These are phyloP conservation scores for Lasioglossum lativentre DNA, from an alignment of 2,888 invertebrate species.

Conservation along the genomic window DNA sequence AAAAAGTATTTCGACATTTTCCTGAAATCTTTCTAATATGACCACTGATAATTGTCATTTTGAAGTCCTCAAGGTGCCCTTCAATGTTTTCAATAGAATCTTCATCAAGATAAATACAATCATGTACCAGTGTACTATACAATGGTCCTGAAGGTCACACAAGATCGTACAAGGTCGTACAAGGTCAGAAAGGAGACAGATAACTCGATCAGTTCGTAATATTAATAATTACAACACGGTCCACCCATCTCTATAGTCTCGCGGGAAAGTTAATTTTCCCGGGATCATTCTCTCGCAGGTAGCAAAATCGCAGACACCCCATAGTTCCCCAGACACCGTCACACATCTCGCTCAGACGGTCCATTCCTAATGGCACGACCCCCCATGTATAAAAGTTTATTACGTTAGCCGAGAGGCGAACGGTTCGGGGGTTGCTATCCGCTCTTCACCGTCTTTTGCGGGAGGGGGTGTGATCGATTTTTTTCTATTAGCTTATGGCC, in stretches of 20 bases:
- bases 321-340: neutral
- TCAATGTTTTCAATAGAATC: neutral
- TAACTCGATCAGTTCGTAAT: neutral
- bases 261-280: neutral
- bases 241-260: neutral
- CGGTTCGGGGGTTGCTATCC: constrained; percentile 34
- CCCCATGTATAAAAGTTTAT: constrained; percentile 49
- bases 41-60: too few species aligned
- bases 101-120: neutral
- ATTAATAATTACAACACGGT: neutral
- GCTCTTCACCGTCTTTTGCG: constrained; percentile 4
- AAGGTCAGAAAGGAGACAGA: neutral
- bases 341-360: neutral
- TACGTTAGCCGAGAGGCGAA: constrained; percentile 40
- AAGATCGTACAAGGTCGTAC: neutral
- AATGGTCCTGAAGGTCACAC: neutral
- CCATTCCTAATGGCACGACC: constrained; percentile 31
- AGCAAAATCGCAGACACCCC: neutral
- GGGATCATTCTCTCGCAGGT: neutral
- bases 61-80: neutral
- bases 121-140: neutral
- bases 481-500: constrained; percentile 55
- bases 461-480: constrained; percentile 36
- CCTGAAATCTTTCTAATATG: too few species aligned
- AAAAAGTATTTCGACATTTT: neutral